Base-by-base conservation (phyloP, 2,888 invertebrate genomes). In the Drosophila prostipennis region DNA sequence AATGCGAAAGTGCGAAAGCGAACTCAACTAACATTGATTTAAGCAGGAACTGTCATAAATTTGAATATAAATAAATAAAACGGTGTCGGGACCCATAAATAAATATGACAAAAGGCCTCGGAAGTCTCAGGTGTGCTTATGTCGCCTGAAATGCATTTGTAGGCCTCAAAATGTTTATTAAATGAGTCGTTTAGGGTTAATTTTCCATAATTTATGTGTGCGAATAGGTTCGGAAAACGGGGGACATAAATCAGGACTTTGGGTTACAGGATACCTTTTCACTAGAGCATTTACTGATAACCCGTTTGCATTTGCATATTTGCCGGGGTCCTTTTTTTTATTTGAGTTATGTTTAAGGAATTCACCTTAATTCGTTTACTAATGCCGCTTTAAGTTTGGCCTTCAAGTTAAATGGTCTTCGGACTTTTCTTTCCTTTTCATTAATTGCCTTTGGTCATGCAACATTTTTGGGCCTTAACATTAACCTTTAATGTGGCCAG, bases 1-100 rank as follows among this genome's bases (percentile, higher is more conserved):
- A 65, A 65, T 65, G 53, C 19, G 19, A 19, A 19, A 19, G 32
- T 32, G 40, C 16, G 29, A 23, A 46, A 43, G 40, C 16, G 29
- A 29, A 46, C 48, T 40, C 36, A 45, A 13, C 37, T 49, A 16
- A 3, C 67, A 32, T 40, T 72, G 78, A 80, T 78, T 75, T 78
- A 75, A 63, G 61, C 64, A 57, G 39, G 39, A n/a, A 39, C 26
- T 40, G 72, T 53, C 68, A 68, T 65, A 80, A 63, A 80, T 78
- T 76, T 72, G 48, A 70, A 72, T 70, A 60, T 69, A 69, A 72
- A 67, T 74, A 71, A 79, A 78, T 46, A 72, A 65, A 65, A 57
- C 16, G 45, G 37, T 53, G 55, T 55, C 14, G 26, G 34, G 16
- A 45, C 42, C 42, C 71, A 78, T 74, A 75, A 78, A 78, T 76